A percentile compares a stretch with the other conserved stretches of the same genome.
Evolutionary conservation across 2,888 invertebrate species (phyloP).

Genomic region (Torymus auratus): DNA sequence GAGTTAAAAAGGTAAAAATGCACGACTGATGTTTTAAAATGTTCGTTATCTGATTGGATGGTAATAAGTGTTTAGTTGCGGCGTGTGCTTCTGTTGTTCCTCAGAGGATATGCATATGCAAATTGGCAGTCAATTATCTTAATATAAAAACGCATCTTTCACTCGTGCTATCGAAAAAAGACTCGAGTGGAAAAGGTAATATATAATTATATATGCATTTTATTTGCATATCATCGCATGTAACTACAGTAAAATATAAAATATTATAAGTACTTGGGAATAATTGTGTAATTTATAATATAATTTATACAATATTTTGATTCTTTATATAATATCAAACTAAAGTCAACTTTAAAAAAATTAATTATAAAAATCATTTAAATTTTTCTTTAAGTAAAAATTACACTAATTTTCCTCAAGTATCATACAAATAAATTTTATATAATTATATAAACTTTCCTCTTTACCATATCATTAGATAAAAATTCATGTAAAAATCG

Average conservation of each 20-base stretch:
- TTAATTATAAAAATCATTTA: slow-evolving; percentile 2
- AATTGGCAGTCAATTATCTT: slow-evolving; percentile 55
- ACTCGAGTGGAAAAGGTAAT: slow-evolving; percentile 10
- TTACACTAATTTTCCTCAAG: slow-evolving; percentile 30
- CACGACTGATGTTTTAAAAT: slow-evolving; percentile 17
- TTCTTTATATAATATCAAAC: no score
- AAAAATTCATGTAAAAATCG: slow-evolving; percentile 29
- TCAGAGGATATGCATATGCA: slow-evolving; percentile 62
- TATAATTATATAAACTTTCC: slow-evolving; percentile 47
- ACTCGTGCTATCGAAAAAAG: slow-evolving; percentile 13
- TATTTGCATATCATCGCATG: slow-evolving; percentile 23
- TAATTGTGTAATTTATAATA: slow-evolving; percentile 4
- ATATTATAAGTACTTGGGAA: slow-evolving; percentile 19
- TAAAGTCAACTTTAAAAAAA: background rate
- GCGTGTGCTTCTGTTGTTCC: slow-evolving; percentile 34
- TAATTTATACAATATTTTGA: no score
- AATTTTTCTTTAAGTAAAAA: background rate
- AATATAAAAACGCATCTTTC: slow-evolving; percentile 25
- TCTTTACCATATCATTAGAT: background rate
- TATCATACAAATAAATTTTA: slow-evolving; percentile 43
- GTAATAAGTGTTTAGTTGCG: slow-evolving; percentile 9
- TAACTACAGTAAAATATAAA: slow-evolving; percentile 29
- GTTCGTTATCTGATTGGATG: slow-evolving; percentile 21
- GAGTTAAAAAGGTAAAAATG: slow-evolving; percentile 45
- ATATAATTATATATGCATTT: slow-evolving; percentile 38